These are phyloP conservation scores for Falcaria lacertinaria DNA, from an alignment of 2,888 invertebrate genomes.

Conservation along the genomic window DNA sequence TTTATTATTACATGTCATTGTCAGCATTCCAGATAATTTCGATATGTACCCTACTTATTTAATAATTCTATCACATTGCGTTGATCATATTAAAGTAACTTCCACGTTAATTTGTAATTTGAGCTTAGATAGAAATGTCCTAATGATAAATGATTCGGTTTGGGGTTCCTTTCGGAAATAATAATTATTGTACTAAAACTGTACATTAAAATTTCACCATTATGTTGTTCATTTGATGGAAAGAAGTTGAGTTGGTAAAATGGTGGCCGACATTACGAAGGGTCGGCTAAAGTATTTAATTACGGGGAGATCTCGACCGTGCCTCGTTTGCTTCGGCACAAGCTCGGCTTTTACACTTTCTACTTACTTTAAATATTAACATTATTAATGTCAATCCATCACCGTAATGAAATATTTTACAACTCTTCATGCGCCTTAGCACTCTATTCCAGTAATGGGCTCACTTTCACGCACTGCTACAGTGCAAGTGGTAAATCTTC, in stretches of 20 bases:
- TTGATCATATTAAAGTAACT: no score
- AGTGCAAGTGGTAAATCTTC: not conserved
- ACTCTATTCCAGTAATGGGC: not conserved
- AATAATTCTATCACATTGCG: no score
- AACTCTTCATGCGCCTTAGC: not conserved
- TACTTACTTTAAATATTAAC: constrained; percentile 8
- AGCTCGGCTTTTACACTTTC: constrained; percentile 18
- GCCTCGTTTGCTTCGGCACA: constrained; percentile 35
- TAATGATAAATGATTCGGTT: no score
- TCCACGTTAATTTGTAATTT: no score
- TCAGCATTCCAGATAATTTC: not conserved
- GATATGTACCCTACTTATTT: no score
- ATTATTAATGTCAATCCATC: not conserved
- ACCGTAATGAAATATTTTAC: not conserved
- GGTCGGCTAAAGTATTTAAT: constrained; percentile 57
- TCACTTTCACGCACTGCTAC: not conserved
- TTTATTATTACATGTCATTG: not conserved
- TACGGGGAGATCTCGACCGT: constrained; percentile 42
- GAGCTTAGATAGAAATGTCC: no score
- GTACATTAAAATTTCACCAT: constrained; percentile 30
- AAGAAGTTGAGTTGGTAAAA: constrained; percentile 31
- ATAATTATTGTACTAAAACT: not conserved
- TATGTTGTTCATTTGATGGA: constrained; percentile 29
- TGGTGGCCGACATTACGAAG: constrained; percentile 36
- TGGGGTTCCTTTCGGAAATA: no score